Conservation (phyloP, 2,113 vertebrate species). For the Melanostigma gelatinosum region DNA sequence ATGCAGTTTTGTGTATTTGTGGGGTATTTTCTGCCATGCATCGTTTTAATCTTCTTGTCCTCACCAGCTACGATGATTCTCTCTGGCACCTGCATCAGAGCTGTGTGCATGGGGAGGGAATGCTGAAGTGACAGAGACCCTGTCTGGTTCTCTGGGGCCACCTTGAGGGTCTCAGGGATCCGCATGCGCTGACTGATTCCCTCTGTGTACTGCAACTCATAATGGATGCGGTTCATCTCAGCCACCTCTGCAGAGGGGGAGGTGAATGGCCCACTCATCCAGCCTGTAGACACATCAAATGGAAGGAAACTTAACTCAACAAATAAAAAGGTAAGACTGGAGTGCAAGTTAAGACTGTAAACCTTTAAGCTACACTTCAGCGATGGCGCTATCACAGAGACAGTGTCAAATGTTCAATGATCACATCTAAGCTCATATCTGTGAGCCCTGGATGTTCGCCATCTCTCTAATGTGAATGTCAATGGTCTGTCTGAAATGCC, state of each 20-base stretch:
- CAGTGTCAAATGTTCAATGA: background rate
- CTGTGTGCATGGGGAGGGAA: slow-evolving; percentile 81
- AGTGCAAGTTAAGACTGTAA: background rate
- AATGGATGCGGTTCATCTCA: slow-evolving; percentile 94
- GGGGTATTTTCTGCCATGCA: background rate
- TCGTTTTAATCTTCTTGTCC: background rate
- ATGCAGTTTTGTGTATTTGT: background rate
- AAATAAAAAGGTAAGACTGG: background rate
- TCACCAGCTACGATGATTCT: slow-evolving; percentile 94
- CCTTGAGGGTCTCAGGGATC: slow-evolving; percentile 94
- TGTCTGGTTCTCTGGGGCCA: slow-evolving; percentile 85
- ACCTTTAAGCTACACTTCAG: background rate
- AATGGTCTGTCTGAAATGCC: background rate
- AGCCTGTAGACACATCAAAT: slow-evolving; percentile 42
- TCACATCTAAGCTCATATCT: background rate
- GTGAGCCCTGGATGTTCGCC: background rate
- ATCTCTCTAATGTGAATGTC: background rate
- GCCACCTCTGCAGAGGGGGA: slow-evolving; percentile 89
- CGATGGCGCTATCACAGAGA: background rate
- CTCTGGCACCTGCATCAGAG: slow-evolving; percentile 96
- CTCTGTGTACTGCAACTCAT: slow-evolving; percentile 94
- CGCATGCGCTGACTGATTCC: slow-evolving; percentile 97
- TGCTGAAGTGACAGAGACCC: slow-evolving; percentile 71
- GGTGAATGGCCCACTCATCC: slow-evolving; percentile 88
- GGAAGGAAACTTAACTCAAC: background rate